These are phyloP conservation scores for Branchellion lobata DNA, from an alignment of 2,888 invertebrate species.

Conservation along the genomic window DNA sequence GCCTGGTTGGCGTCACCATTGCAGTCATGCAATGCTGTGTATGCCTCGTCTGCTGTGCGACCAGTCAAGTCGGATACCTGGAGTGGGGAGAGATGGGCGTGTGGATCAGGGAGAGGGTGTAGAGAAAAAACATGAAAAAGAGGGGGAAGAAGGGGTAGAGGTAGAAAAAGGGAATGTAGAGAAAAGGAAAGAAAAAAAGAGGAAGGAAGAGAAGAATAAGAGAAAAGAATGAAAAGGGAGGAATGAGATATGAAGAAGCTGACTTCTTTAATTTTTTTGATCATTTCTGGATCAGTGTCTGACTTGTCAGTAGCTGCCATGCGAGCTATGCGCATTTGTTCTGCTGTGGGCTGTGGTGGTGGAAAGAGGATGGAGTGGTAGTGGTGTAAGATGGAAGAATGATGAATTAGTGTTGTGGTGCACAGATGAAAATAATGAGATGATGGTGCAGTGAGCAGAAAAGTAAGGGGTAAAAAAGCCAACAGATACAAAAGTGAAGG, in stretches of 20 bases:
- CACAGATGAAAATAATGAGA: not conserved
- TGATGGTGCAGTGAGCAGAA: not conserved
- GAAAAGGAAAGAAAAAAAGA: not conserved
- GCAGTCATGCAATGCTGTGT: constrained; percentile 87
- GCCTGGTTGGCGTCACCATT: constrained; percentile 84
- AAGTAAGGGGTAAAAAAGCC: not conserved
- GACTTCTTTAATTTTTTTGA: constrained; percentile 68
- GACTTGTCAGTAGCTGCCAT: constrained; percentile 52
- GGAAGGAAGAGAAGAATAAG: too few species aligned
- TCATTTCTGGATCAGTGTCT: constrained; percentile 68
- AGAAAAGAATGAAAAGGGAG: not conserved
- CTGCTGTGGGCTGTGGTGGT: constrained; percentile 48
- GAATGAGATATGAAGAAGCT: too few species aligned
- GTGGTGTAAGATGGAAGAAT: too few species aligned
- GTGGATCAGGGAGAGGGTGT: too few species aligned
- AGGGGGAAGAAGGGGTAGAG: not conserved
- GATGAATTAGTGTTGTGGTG: too few species aligned
- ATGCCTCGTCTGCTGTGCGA: constrained; percentile 84
- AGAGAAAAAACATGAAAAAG: too few species aligned
- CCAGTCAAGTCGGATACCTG: constrained; percentile 84
- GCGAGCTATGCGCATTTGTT: constrained; percentile 47
- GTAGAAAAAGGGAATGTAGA: not conserved
- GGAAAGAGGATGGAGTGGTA: too few species aligned
- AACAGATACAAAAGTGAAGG: too few species aligned
- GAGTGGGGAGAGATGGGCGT: not conserved